Evolutionary conservation across 2,888 invertebrate genomes (phyloP).

Genomic region (Harpagoxenus sublaevis): DNA sequence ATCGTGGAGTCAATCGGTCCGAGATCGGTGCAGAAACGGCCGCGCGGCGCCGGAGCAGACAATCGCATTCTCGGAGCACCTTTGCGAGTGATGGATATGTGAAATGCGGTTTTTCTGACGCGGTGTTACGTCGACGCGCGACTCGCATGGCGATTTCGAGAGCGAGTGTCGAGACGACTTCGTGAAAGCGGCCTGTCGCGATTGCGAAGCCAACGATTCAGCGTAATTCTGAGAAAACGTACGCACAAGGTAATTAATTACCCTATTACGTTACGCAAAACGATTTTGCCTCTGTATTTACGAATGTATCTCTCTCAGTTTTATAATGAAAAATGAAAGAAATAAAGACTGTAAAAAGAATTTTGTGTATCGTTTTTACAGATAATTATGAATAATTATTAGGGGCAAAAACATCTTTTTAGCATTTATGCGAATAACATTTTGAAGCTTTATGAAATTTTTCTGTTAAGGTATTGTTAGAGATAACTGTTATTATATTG

Average conservation of each 20-base stretch:
- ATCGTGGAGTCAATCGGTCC: background rate
- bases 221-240: background rate
- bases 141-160: background rate
- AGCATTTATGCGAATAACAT: background rate
- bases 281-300: background rate
- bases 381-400: background rate
- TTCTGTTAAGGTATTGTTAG: background rate
- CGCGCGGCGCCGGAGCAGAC: background rate
- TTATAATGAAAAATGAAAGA: background rate
- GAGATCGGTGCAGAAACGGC: conserved; percentile 7
- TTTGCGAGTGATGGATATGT: background rate
- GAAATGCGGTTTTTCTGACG: background rate
- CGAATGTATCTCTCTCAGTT: background rate
- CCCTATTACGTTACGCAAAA: background rate
- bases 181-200: background rate
- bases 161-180: background rate
- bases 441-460: background rate
- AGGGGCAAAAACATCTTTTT: background rate
- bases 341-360: background rate
- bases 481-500: background rate
- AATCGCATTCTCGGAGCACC: background rate
- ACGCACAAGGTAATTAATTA: conserved; percentile 35
- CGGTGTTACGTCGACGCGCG: background rate
- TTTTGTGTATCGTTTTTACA: background rate
- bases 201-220: background rate